Base-by-base conservation (phyloP, 2,888 invertebrate genomes). In the Neoscelio sp. region DNA sequence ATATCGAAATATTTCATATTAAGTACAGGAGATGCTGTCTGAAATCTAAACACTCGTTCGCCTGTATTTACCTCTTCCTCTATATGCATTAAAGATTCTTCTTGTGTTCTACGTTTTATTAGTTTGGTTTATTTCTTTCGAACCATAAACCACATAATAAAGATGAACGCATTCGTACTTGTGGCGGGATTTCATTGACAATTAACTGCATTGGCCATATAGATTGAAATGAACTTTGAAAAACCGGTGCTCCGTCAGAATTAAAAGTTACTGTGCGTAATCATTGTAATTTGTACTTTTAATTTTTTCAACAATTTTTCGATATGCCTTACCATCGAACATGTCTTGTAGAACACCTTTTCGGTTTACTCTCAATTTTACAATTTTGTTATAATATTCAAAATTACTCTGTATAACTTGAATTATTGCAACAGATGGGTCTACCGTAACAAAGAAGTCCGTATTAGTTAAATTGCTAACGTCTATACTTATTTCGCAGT, bases 181-280 rank as follows among this genome's bases (percentile, higher is more conserved):
- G 12, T 7, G 35, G 13, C 7, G 54, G 54, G 0, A 54, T 4
- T 23, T 54, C 20, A 35, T 54, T 35, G 0, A 54, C 7, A 1
- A 20, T 2, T 12, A 54, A 18, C 8, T 54, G 54, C 2, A 54
- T 54, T 6, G 54, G 54, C 54, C 54, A 54, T 35, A 54, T 54
- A 0, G 54, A 54, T 12, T 33, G 28, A n/a, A 33, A 3, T 10
- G 52, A 52, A 18, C 30, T 10, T 1, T 52, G 30, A n/a, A 52
- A 33, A n/a, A 18, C 33, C 5, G 30, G 5, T 10, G 52, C 52
- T 18, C 52, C 52, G 12, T 52, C 52, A 6, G 35, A 2, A 12
- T 54, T 35, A 8, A 54, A 35, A 0, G 17, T 20, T 8, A 35
- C 0, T 1, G 54, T 7, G n/a, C 35, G 23, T 35, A 54, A 23